A percentile compares a stretch with the other conserved stretches of the same genome.
These are phyloP conservation scores for Pocota personata DNA, from an alignment of 2,888 invertebrate species.

Conservation along the genomic window DNA sequence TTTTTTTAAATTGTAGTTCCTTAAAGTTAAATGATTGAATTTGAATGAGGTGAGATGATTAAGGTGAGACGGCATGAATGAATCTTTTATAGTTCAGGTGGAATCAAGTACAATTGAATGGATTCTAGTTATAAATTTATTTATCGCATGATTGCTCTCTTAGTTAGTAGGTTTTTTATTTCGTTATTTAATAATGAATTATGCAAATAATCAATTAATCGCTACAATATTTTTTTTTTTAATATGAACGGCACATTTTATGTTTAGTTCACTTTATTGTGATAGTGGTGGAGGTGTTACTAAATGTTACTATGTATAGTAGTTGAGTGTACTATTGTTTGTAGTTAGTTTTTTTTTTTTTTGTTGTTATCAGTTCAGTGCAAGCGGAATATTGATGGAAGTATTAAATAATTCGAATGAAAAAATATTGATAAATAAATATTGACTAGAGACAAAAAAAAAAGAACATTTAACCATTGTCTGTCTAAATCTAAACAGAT, in stretches of 20 bases:
- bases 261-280: not conserved
- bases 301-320: not conserved
- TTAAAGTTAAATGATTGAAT: constrained; percentile 43
- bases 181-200: constrained; percentile 10
- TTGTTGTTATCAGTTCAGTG: constrained; percentile 41
- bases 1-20: not conserved
- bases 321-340: not conserved
- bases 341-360: constrained; percentile 3
- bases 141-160: constrained; percentile 18
- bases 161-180: not conserved
- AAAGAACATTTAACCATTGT: not conserved
- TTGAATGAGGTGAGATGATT: constrained; percentile 45
- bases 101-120: constrained; percentile 44
- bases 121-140: constrained; percentile 9
- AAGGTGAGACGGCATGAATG: constrained; percentile 31
- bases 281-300: not conserved
- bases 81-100: constrained; percentile 41
- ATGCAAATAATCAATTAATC: constrained; percentile 1
- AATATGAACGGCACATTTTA: not conserved
- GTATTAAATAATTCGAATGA: not conserved
- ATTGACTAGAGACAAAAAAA: not conserved
- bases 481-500: no score
- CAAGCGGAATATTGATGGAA: constrained; percentile 8
- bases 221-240: constrained; percentile 5
- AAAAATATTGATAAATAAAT: not conserved